phyloP scores from a whole-genome alignment of 2,113 vertebrate species.

The Apaloderma vittatum region DNA sequence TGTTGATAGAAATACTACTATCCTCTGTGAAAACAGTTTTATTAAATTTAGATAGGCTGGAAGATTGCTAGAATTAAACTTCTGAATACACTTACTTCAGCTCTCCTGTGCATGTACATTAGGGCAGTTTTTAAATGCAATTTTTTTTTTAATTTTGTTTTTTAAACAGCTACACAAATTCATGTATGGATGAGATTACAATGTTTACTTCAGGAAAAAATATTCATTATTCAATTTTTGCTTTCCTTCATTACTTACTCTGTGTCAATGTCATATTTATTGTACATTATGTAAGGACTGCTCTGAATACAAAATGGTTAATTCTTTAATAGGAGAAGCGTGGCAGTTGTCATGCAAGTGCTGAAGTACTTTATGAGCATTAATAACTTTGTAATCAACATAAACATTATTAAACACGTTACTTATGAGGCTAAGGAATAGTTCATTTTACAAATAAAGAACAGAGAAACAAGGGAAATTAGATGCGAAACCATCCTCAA shows the following conservation, averaged over 20 bases:
- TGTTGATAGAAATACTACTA: neutral
- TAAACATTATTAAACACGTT: neutral
- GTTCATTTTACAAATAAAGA: neutral
- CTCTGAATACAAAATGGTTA: slow-evolving; percentile 13
- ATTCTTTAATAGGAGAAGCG: neutral
- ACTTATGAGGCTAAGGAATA: neutral
- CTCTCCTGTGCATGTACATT: neutral
- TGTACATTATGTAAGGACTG: neutral
- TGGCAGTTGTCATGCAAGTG: neutral
- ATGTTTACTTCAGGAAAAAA: neutral
- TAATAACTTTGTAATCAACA: slow-evolving; percentile 2
- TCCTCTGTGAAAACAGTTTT: neutral
- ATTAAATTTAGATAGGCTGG: neutral
- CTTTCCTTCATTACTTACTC: neutral
- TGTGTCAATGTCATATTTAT: neutral
- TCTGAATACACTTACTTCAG: neutral
- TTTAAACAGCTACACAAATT: neutral
- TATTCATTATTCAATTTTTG: neutral
- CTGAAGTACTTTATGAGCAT: neutral
- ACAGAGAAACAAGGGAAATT: neutral
- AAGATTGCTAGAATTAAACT: neutral
- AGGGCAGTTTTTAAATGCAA: neutral
- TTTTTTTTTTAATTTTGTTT: neutral
- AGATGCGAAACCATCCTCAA: neutral
- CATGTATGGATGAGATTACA: neutral